phyloP scores from a whole-genome alignment of 2,888 invertebrate species.

The Caenorhabditis sp. region DNA sequence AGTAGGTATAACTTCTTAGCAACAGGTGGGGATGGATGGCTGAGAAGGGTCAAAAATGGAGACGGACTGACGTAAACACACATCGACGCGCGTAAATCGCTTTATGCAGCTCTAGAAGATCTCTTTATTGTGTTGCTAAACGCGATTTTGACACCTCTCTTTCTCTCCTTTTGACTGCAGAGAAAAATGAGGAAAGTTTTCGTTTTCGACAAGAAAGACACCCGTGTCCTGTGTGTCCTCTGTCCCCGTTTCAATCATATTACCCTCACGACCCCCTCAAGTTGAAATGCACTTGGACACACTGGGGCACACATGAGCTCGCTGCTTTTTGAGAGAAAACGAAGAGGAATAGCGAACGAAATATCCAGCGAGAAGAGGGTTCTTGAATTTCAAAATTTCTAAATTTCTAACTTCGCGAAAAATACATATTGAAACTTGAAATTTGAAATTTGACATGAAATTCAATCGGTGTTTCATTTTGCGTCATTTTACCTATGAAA shows the following conservation, averaged over 20 bases:
- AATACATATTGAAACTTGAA: no score
- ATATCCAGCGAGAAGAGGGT: no score
- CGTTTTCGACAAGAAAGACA: slow-evolving; percentile 2
- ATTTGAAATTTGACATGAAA: no score
- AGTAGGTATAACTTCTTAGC: no score
- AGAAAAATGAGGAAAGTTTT: not conserved
- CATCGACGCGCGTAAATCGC: not conserved
- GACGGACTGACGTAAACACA: slow-evolving; percentile 2
- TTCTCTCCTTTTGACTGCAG: slow-evolving; percentile 31
- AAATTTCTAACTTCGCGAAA: no score
- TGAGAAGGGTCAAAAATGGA: no score
- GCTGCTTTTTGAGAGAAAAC: not conserved
- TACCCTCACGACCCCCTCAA: slow-evolving; percentile 16
- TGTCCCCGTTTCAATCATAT: slow-evolving; percentile 45
- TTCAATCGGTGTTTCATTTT: no score
- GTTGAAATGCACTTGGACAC: slow-evolving; percentile 29
- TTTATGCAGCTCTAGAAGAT: slow-evolving; percentile 4
- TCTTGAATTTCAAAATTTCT: no score
- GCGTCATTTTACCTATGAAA: no score
- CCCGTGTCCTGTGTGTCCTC: no score
- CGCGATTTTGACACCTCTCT: slow-evolving; percentile 59
- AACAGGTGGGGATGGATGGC: no score
- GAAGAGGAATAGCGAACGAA: no score
- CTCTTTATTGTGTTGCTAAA: slow-evolving; percentile 49
- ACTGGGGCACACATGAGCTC: slow-evolving; percentile 10